phyloP scores from a whole-genome alignment of 2,888 invertebrate genomes.

The Dascillus cervinus region DNA sequence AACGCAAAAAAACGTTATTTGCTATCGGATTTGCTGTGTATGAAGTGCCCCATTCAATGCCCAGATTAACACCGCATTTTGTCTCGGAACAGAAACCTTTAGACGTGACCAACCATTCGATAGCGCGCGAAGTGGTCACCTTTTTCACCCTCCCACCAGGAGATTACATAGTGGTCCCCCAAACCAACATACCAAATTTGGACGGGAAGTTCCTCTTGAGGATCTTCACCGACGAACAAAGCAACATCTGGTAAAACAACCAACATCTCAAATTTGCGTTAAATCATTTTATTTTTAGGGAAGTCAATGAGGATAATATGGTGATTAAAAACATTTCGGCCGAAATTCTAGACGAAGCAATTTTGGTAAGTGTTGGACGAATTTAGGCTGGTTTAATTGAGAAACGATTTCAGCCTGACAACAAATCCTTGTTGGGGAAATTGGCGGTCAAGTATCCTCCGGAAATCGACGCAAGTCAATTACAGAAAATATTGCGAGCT shows the following conservation, averaged over 20 bases:
- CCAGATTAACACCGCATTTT: constrained; percentile 52
- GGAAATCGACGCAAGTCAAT: constrained; percentile 53
- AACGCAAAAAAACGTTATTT: constrained; percentile 47
- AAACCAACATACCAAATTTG: constrained; percentile 58
- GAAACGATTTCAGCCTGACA: constrained; percentile 48
- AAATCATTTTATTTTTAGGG: constrained; percentile 55
- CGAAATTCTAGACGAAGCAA: constrained; percentile 52
- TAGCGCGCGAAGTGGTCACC: constrained; percentile 60
- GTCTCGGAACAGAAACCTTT: constrained; percentile 57
- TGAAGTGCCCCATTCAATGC: constrained; percentile 56
- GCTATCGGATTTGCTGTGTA: constrained; percentile 66
- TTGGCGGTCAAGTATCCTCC: constrained; percentile 49
- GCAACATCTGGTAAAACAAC: constrained; percentile 66
- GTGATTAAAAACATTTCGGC: constrained; percentile 56
- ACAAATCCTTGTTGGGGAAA: constrained; percentile 45
- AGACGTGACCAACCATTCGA: constrained; percentile 59
- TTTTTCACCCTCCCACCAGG: constrained; percentile 69
- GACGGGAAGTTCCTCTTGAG: constrained; percentile 65
- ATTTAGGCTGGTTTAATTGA: constrained; percentile 7
- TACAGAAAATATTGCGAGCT: constrained; percentile 52
- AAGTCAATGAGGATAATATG: constrained; percentile 70
- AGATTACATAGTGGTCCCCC: constrained; percentile 66
- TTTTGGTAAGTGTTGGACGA: constrained; percentile 43
- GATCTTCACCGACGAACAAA: constrained; percentile 64
- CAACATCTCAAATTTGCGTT: too few relatives aligned